These are phyloP conservation scores for Seladonia tumulorum DNA, from an alignment of 2,888 invertebrate species.

Conservation along the genomic window DNA sequence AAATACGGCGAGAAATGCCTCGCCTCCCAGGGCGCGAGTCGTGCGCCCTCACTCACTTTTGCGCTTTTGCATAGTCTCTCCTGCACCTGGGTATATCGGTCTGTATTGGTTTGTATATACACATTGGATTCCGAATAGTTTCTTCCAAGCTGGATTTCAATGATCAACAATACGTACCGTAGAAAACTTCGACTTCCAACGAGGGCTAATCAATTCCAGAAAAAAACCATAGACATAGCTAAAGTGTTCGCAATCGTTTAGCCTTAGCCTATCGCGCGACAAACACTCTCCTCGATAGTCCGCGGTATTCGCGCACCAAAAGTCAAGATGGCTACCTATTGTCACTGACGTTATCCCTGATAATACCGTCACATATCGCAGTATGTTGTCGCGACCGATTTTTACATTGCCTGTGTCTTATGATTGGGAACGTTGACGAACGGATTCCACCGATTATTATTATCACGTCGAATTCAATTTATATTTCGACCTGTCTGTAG, in stretches of 20 bases:
- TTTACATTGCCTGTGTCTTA: background rate
- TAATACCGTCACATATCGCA: conserved; percentile 37
- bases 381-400: conserved; percentile 26
- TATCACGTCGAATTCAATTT: background rate
- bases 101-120: conserved; percentile 46
- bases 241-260: conserved; percentile 49
- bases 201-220: conserved; percentile 56
- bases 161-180: conserved; percentile 63
- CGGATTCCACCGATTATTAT: conserved; percentile 1
- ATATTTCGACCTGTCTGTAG: background rate
- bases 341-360: conserved; percentile 68
- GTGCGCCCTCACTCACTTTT: conserved; percentile 74
- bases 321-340: conserved; percentile 75
- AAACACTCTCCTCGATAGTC: conserved; percentile 53
- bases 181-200: conserved; percentile 35
- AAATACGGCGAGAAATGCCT: conserved; percentile 74
- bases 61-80: conserved; percentile 60
- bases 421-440: background rate
- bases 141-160: conserved; percentile 11
- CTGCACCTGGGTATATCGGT: conserved; percentile 58
- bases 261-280: conserved; percentile 40
- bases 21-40: conserved; percentile 72
- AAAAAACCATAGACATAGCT: conserved; percentile 63
- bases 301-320: conserved; percentile 59
- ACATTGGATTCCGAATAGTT: conserved; percentile 35